These are phyloP conservation scores for Caenorhabditis doughertyi DNA, from an alignment of 2,888 invertebrate species.

Conservation along the genomic window DNA sequence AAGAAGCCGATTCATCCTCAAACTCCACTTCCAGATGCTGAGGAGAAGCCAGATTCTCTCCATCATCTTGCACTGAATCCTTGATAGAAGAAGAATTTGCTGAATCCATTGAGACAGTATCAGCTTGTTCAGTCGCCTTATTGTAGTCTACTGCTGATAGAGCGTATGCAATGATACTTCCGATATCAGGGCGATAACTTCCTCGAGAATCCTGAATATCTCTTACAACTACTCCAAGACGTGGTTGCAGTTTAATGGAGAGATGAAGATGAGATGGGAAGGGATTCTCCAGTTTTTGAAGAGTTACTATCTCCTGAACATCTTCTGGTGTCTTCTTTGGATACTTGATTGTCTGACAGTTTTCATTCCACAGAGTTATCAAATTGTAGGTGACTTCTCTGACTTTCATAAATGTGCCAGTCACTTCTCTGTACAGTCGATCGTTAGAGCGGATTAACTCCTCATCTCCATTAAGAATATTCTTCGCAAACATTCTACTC, in stretches of 20 bases:
- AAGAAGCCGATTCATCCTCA: slow-evolving; percentile 88
- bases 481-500: slow-evolving; percentile 51
- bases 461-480: slow-evolving; percentile 35
- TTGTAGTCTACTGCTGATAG: slow-evolving; percentile 88
- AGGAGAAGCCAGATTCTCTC: slow-evolving; percentile 43
- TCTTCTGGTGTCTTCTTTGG: slow-evolving; percentile 33
- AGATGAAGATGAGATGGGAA: slow-evolving; percentile 75
- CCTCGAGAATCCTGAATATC: slow-evolving; percentile 75
- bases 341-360: slow-evolving; percentile 50
- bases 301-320: slow-evolving; percentile 26
- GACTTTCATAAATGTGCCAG: slow-evolving; percentile 70
- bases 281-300: slow-evolving; percentile 72
- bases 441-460: slow-evolving; percentile 56
- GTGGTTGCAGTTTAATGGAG: slow-evolving; percentile 66
- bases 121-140: slow-evolving; percentile 41
- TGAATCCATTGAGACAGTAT: slow-evolving; percentile 51
- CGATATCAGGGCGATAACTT: slow-evolving; percentile 79
- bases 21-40: slow-evolving; percentile 85
- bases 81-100: slow-evolving; percentile 39
- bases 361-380: slow-evolving; percentile 76
- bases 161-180: slow-evolving; percentile 89
- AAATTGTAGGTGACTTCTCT: slow-evolving; percentile 73
- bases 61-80: slow-evolving; percentile 27
- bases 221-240: slow-evolving; percentile 75
- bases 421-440: slow-evolving; percentile 60